These are phyloP conservation scores for Calonectris borealis DNA, from an alignment of 2,113 vertebrate genomes.

Conservation along the genomic window DNA sequence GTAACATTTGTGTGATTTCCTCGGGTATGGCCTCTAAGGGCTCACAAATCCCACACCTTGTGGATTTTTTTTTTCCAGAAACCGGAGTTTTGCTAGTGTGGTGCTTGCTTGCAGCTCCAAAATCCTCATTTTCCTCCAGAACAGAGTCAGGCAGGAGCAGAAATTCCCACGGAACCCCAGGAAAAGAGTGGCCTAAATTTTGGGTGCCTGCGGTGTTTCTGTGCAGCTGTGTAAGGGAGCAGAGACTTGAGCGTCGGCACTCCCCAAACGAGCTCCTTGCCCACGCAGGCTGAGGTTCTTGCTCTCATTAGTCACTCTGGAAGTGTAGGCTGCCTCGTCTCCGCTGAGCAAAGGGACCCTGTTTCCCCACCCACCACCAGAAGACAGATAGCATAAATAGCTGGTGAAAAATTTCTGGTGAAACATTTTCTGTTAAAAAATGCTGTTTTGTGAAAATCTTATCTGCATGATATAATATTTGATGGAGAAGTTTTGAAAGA, in stretches of 20 bases:
- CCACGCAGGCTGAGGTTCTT: neutral
- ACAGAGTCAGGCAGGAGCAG: neutral
- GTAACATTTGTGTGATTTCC: neutral
- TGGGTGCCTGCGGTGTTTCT: neutral
- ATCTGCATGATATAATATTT: neutral
- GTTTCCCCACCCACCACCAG: neutral
- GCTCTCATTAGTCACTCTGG: neutral
- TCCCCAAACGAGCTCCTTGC: neutral
- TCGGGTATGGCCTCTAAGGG: neutral
- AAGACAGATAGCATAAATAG: neutral
- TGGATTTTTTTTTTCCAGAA: rapidly evolving
- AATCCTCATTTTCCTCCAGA: neutral
- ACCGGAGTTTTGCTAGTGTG: rapidly evolving
- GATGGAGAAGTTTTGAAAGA: slow-evolving; percentile 41
- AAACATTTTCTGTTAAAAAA: neutral
- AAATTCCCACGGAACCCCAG: rapidly evolving
- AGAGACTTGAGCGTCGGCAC: rapidly evolving
- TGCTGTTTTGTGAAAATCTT: neutral
- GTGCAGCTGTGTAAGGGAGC: neutral
- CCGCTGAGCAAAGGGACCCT: neutral
- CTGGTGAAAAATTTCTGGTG: neutral
- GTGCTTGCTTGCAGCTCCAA: neutral
- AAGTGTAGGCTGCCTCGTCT: neutral
- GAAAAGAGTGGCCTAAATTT: neutral
- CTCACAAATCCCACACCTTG: neutral